phyloP scores from a whole-genome alignment of 1,140 invertebrate genomes.

The Euura saliciscinereae region DNA sequence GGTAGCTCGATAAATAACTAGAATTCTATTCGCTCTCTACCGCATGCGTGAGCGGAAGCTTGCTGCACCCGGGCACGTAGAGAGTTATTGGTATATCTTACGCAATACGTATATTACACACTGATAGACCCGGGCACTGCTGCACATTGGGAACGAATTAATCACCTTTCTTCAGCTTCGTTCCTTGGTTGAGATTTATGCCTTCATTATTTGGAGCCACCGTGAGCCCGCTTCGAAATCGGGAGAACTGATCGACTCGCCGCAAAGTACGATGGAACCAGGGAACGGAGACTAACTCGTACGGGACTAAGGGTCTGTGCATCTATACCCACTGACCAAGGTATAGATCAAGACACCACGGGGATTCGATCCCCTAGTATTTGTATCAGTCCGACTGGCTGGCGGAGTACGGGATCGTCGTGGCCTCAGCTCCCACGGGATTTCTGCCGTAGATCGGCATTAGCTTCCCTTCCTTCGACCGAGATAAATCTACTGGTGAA shows the following conservation, averaged over 20 bases:
- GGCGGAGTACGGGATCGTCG: no score
- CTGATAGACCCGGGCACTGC: neutral
- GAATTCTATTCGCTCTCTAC: neutral
- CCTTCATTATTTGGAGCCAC: constrained; percentile 2
- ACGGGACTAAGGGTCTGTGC: no score
- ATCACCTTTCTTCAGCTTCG: neutral
- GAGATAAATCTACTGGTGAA: neutral
- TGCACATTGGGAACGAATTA: neutral
- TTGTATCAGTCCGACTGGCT: neutral
- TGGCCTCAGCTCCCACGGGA: neutral
- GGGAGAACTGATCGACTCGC: neutral
- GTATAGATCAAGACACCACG: neutral
- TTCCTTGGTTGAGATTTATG: neutral
- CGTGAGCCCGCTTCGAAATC: neutral
- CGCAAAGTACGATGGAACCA: neutral
- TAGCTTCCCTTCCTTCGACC: neutral
- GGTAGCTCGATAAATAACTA: constrained; percentile 1
- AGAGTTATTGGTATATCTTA: neutral
- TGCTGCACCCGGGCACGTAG: neutral
- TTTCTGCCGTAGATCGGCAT: neutral
- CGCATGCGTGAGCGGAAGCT: neutral
- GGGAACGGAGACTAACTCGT: no score
- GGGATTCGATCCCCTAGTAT: neutral
- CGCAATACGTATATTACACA: neutral
- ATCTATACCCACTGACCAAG: neutral